phyloP scores from a whole-genome alignment of 2,113 vertebrate species.

The Triplophysa siluroides region DNA sequence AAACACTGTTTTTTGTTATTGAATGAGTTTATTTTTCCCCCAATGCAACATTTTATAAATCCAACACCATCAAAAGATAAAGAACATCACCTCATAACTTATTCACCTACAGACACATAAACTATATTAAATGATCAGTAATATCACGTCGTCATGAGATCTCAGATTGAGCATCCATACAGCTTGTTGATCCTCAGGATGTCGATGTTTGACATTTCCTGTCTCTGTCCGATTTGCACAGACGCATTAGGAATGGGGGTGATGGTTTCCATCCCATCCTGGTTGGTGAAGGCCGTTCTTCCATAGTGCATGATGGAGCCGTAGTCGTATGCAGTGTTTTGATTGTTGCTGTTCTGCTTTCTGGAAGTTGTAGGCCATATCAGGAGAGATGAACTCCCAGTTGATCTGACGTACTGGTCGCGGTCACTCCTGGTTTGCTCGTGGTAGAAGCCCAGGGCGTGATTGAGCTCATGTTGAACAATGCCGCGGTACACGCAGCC shows the following conservation, averaged over 20 bases:
- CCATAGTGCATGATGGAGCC: conserved; percentile 59
- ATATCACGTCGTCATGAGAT: neutral
- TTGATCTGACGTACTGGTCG: conserved; percentile 59
- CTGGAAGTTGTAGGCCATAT: conserved; percentile 28
- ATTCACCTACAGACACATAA: neutral
- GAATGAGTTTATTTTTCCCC: no score
- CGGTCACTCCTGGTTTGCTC: conserved; percentile 63
- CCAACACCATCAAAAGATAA: neutral
- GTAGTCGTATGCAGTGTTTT: conserved; percentile 57
- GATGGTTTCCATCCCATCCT: conserved; percentile 43
- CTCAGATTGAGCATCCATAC: conserved; percentile 37
- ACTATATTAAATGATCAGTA: neutral
- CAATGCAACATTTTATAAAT: no score
- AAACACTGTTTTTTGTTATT: neutral
- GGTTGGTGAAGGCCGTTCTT: conserved; percentile 47
- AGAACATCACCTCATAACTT: neutral
- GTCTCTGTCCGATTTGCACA: conserved; percentile 53
- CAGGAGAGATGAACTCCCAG: conserved; percentile 51
- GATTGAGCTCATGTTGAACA: conserved; percentile 58
- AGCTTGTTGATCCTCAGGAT: conserved; percentile 54
- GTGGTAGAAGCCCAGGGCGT: conserved; percentile 65
- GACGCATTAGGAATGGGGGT: conserved; percentile 44
- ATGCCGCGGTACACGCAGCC: conserved; percentile 52
- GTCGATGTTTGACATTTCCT: conserved; percentile 39
- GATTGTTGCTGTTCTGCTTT: conserved; percentile 52